Conservation (phyloP, 2,888 invertebrate genomes). For the Ypsolopha scabrella region DNA sequence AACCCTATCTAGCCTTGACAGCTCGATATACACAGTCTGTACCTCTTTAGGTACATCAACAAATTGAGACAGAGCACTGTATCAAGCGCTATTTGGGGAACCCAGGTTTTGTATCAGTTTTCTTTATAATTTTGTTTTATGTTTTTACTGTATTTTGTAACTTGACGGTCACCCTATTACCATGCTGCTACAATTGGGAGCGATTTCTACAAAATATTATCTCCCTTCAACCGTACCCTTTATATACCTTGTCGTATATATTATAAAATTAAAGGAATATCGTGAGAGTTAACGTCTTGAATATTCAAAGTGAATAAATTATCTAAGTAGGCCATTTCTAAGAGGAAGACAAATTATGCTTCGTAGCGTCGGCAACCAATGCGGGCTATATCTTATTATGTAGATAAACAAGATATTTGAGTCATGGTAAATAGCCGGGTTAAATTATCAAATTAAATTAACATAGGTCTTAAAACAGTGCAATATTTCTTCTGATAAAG, state of each 20-base stretch:
- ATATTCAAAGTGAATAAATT: conserved; percentile 66
- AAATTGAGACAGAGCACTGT: no score
- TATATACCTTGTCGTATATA: conserved; percentile 22
- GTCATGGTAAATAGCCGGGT: conserved; percentile 5
- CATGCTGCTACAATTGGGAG: conserved; percentile 33
- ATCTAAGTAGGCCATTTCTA: conserved; percentile 29
- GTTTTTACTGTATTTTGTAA: no score
- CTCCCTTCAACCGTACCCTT: conserved; percentile 28
- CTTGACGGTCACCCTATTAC: conserved; percentile 21
- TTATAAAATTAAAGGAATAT: conserved; percentile 60
- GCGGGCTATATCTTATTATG: not conserved
- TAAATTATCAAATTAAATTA: not conserved
- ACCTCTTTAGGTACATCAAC: no score
- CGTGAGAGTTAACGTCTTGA: conserved; percentile 48
- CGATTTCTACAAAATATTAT: conserved; percentile 56
- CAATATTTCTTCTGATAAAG: not conserved
- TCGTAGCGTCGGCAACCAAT: conserved; percentile 8
- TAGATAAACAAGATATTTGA: not conserved
- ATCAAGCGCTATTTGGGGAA: no score
- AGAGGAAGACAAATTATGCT: conserved; percentile 36
- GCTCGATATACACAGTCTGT: no score
- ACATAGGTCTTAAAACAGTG: not conserved
- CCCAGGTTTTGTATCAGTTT: no score
- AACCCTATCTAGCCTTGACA: no score
- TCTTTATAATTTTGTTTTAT: no score